Base-by-base conservation (phyloP, 2,888 invertebrate genomes). In the Idaea straminata region DNA sequence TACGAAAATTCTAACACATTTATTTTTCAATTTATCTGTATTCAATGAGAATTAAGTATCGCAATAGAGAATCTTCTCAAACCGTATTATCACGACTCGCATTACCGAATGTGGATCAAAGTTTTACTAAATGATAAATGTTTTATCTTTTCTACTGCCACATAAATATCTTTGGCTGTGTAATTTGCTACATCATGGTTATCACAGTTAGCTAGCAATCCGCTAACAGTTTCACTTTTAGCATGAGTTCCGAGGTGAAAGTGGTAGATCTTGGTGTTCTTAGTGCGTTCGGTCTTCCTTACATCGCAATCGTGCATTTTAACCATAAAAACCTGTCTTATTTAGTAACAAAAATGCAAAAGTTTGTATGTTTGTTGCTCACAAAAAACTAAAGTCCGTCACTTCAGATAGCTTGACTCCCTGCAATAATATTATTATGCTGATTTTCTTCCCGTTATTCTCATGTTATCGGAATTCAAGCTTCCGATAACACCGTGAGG, bases 191-290 rank as follows among this genome's bases (percentile, higher is more conserved):
- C 76, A 72, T 79, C 78, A 78, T 80, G 73, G 80, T 86, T 82
- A 86, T 84, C 82, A 79, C 83, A 74, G 82, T 84, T 81, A 85
- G 77, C 79, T 77, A 78, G 82, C 80, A 83, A 82, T 82, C 81
- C 71, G 77, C 78, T 86, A 85, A 82, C 88, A 87, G 88, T 92
- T 92, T 92, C 91, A 91, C 92, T 91, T 92, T 91, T 91, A 91
- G 89, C 88, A 82, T 86, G 80, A 84, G 78, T 76, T 79, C 76
- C 71, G 68, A 69, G 85, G 92, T 88, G 92, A 92, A 92, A 92
- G 92, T 90, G 76, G 82, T 83, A 75, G 83, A 85, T 85, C 82
- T 85, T 80, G 47, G 47, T 10, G 47, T 47, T 47, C 10, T 47
- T 47, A 47, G 47, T 13, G 47, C 47, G 47, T 47, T 47, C 84